Base-by-base conservation (phyloP, 2,797 vertebrate species). In the Gymnoscopelus microlampas region DNA sequence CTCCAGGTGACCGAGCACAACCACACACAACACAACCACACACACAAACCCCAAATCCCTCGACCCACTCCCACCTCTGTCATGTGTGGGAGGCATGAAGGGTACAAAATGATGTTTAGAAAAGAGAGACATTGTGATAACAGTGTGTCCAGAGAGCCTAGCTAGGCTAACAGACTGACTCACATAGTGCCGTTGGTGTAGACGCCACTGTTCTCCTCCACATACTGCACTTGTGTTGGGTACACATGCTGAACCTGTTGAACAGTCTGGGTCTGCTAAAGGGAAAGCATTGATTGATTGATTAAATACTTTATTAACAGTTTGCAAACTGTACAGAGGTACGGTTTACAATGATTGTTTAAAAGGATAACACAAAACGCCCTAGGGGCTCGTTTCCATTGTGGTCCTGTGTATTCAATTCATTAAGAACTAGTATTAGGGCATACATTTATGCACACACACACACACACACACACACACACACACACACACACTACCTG, bases 111-210 rank as follows among this genome's bases (percentile, higher is more conserved):
- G 81, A 76, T 74, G 39, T 81, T 35, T 58, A 83, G 79, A 73
- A 77, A 67, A 77, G 73, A 67, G 62, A 15, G 54, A 68, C 75
- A 77, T 70, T 78, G 77, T 79, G 61, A 29, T 35, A 29, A 59
- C 12, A 32, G 63, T 83, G 73, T 53, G 68, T 67, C 60, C 10
- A 58, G 60, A 70, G 77, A 69, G 69, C 59, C 50, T 74, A 60
- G 64, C 64, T 19, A 75, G 63, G 62, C 12, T 50, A 70, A 73
- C 71, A 75, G 72, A 66, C 39, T 76, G 77, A 93, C 97, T 94
- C 92, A 99, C 98, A 99, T 97, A 91, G 96, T 95, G 88, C 97
- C 97, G 13, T 98, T 99, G 68, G 97, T 94, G 86, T 98, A 99
- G 89, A 98, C 94, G 10, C 95, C 87, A 60, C 96, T 97, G 86